Evolutionary conservation across 2,797 vertebrate species (phyloP).

Genomic region (Myotis pilosus): DNA sequence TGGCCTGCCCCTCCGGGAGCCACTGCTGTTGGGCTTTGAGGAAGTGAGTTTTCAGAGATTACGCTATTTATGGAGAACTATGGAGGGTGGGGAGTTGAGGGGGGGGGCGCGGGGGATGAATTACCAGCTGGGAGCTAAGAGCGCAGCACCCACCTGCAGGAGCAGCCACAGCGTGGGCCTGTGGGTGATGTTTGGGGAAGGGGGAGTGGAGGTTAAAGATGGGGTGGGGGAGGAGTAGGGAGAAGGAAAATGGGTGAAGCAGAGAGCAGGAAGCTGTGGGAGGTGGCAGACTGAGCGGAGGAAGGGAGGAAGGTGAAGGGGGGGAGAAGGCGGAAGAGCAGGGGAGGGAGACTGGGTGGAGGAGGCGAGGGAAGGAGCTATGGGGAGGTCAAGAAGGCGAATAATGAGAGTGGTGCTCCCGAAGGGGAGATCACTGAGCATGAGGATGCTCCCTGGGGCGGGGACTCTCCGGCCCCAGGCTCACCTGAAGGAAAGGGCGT

Average conservation of each 20-base stretch:
- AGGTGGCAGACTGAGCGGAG: conserved; percentile 13
- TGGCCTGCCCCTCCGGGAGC: not conserved
- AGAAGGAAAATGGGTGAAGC: not conserved
- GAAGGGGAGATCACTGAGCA: not conserved
- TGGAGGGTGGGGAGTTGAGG: not conserved
- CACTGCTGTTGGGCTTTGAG: not conserved
- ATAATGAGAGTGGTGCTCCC: not conserved
- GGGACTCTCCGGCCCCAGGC: not conserved
- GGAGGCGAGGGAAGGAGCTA: not conserved
- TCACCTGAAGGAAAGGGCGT: not conserved
- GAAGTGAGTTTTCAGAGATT: conserved; percentile 22
- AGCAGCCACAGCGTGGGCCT: not conserved
- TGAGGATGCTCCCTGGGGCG: not conserved
- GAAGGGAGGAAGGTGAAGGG: not conserved
- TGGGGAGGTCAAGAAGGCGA: not conserved
- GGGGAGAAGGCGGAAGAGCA: not conserved
- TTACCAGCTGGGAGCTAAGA: not conserved
- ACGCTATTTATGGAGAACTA: conserved; percentile 36
- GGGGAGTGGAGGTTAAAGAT: not conserved
- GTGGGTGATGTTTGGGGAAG: not conserved
- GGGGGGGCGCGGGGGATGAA: not conserved
- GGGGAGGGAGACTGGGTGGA: not conserved
- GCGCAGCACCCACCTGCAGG: not conserved
- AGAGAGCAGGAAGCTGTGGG: not conserved
- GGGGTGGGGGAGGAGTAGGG: not conserved